Evolutionary conservation across 2,888 invertebrate genomes (phyloP).

Genomic region (Carcina quercana): DNA sequence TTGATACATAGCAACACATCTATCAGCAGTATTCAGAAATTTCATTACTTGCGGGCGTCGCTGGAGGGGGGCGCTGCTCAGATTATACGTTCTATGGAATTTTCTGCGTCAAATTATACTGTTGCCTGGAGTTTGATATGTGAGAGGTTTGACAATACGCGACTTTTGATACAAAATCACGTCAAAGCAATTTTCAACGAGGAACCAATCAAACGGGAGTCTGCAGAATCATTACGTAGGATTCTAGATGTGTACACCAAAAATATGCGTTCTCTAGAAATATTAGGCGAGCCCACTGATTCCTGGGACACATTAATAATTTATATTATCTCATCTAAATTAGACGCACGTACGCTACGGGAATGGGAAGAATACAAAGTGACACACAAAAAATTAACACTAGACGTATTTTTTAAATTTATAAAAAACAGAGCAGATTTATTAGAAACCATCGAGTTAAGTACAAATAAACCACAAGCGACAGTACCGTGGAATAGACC

Average conservation of each 20-base stretch:
- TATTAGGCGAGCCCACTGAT: slow-evolving; percentile 11
- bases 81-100: slow-evolving; percentile 9
- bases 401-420: slow-evolving; percentile 15
- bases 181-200: slow-evolving; percentile 12
- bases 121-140: slow-evolving; percentile 13
- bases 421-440: slow-evolving; percentile 18
- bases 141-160: slow-evolving; percentile 12
- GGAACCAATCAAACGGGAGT: slow-evolving; percentile 9
- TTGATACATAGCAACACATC: slow-evolving; percentile 10
- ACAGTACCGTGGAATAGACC: slow-evolving; percentile 2
- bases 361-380: slow-evolving; percentile 17
- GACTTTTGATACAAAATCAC: slow-evolving; percentile 13
- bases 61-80: slow-evolving; percentile 8
- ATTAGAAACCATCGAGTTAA: slow-evolving; percentile 14
- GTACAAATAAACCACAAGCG: neutral
- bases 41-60: slow-evolving; percentile 5
- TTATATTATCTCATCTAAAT: slow-evolving; percentile 13
- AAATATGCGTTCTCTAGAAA: slow-evolving; percentile 9
- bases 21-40: slow-evolving; percentile 4
- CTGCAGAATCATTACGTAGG: slow-evolving; percentile 5
- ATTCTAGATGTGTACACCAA: slow-evolving; percentile 12
- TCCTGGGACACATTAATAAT: slow-evolving; percentile 14
- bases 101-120: slow-evolving; percentile 9
- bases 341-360: slow-evolving; percentile 8
- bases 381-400: slow-evolving; percentile 9